Percentiles rank a stretch among this genome's conserved stretches.
phyloP scores from a whole-genome alignment of 1,140 invertebrate genomes.

The Goniozus legneri region DNA sequence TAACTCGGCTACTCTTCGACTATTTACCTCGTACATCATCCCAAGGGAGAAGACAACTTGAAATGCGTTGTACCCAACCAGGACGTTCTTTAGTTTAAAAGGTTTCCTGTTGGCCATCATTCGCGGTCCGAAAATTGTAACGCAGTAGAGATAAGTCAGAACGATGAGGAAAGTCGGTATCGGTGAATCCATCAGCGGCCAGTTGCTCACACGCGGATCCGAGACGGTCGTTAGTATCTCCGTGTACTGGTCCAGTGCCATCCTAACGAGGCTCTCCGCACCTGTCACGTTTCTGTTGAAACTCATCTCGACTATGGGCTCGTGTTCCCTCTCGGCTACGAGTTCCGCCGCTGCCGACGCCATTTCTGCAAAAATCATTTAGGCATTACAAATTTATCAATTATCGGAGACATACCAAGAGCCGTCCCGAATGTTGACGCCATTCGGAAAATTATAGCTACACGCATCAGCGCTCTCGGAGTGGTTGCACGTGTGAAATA shows the following conservation, averaged over 20 bases:
- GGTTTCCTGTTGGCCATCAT: conserved; percentile 87
- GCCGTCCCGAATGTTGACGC: no score
- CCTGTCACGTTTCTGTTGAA: conserved; percentile 43
- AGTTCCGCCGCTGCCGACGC: conserved; percentile 51
- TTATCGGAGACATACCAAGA: no score
- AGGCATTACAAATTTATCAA: background rate
- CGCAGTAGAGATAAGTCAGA: conserved; percentile 74
- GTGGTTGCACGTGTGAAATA: no score
- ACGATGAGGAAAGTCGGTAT: conserved; percentile 82
- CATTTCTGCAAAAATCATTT: conserved; percentile 36
- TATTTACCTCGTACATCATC: conserved; percentile 86
- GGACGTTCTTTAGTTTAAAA: conserved; percentile 72
- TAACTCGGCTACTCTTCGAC: no score
- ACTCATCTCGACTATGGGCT: conserved; percentile 33
- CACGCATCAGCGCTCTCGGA: no score
- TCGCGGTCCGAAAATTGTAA: conserved; percentile 76
- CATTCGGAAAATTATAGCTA: no score
- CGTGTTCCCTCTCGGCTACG: conserved; percentile 43
- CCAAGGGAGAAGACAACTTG: conserved; percentile 82
- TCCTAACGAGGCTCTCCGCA: conserved; percentile 56
- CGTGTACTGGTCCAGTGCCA: conserved; percentile 60
- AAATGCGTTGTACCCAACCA: conserved; percentile 86
- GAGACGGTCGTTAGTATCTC: conserved; percentile 57
- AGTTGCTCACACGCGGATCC: conserved; percentile 86
- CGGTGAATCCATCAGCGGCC: conserved; percentile 88